Percentiles rank a stretch among this genome's conserved stretches.
Evolutionary conservation across 2,797 vertebrate genomes (phyloP).

Genomic region (Botia almorhae): DNA sequence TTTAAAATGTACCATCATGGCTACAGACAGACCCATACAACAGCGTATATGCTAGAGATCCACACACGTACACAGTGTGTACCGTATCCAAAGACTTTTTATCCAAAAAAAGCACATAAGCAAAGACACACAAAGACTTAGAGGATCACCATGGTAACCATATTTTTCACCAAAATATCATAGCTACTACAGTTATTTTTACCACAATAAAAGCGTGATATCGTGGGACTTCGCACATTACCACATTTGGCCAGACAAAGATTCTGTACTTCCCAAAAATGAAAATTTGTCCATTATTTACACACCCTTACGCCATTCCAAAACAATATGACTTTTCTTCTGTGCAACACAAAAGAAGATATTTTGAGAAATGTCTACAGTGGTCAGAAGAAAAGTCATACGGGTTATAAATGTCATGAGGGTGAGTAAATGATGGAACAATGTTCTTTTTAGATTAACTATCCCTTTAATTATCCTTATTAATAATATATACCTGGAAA

Average conservation of each 20-base stretch:
- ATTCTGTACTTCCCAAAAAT: neutral
- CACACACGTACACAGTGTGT: neutral
- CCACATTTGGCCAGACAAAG: neutral
- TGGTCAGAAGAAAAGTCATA: no score
- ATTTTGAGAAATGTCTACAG: no score
- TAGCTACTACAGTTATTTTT: neutral
- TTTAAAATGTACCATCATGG: slow-evolving; percentile 17
- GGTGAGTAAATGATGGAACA: no score
- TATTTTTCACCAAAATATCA: slow-evolving; percentile 1
- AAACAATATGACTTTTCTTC: no score
- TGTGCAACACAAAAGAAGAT: no score
- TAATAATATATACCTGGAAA: neutral
- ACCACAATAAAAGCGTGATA: neutral
- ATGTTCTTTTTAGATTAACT: no score
- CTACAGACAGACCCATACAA: neutral
- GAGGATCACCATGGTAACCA: slow-evolving; percentile 2
- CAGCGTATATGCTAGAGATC: neutral
- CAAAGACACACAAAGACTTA: neutral
- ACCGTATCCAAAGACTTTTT: neutral
- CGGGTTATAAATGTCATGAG: no score
- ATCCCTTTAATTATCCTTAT: neutral
- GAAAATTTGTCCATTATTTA: no score
- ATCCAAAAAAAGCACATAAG: neutral
- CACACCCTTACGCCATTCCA: no score
- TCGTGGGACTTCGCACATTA: neutral